Conservation (phyloP, 2,888 invertebrate genomes). For the Erpobdella octoculata region DNA sequence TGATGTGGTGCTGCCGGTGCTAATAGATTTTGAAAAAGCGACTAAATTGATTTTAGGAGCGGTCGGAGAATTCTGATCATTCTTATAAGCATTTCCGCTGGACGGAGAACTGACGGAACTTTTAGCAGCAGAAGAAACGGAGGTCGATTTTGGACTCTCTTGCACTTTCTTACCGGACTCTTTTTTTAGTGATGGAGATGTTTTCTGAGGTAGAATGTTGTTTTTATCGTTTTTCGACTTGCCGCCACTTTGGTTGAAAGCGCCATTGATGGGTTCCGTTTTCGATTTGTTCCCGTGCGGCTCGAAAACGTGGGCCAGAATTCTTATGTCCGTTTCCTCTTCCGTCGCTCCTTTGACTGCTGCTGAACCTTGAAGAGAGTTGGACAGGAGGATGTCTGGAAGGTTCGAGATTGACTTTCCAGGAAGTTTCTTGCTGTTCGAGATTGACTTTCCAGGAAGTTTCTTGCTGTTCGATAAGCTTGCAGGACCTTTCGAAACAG, state of each 20-base stretch:
- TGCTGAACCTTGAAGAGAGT: background rate
- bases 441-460: background rate
- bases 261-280: background rate
- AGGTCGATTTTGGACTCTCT: background rate
- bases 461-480: background rate
- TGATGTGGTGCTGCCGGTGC: background rate
- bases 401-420: background rate
- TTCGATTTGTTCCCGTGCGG: background rate
- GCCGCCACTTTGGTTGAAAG: background rate
- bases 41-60: background rate
- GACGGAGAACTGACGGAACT: too few relatives aligned
- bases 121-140: background rate
- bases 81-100: too few relatives aligned
- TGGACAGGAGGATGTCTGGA: slow-evolving; percentile 3
- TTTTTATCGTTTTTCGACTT: background rate
- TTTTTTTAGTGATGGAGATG: background rate
- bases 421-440: background rate
- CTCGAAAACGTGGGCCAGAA: background rate
- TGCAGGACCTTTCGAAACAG: background rate
- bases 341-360: background rate
- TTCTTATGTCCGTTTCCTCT: background rate
- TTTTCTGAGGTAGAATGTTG: too few relatives aligned
- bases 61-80: background rate
- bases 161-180: background rate
- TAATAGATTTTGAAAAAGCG: background rate